These are phyloP conservation scores for Monodelphis domestica DNA, from an alignment of 2,797 vertebrate genomes.

Conservation along the genomic window DNA sequence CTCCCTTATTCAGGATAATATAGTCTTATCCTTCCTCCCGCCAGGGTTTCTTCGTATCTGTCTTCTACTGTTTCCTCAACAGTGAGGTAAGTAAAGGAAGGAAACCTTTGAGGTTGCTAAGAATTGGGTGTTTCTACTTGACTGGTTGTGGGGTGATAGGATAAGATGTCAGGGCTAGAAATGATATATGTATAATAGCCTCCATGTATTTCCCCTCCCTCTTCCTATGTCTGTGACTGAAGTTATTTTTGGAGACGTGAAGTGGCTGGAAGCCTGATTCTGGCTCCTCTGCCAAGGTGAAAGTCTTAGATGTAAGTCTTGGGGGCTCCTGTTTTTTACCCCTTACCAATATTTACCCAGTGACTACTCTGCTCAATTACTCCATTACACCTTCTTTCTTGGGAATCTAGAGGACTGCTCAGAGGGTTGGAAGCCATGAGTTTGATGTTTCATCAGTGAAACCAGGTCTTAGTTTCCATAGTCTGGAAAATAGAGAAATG, in stretches of 20 bases:
- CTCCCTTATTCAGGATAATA: conserved; percentile 26
- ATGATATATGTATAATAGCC: not conserved
- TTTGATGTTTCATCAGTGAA: not conserved
- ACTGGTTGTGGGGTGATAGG: not conserved
- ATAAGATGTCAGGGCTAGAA: not conserved
- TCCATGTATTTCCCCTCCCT: not conserved
- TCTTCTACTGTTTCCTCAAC: conserved; percentile 99
- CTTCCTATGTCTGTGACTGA: not conserved
- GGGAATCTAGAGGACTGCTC: not conserved
- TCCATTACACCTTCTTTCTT: not conserved
- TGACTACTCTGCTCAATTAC: not conserved
- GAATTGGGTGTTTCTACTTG: not conserved
- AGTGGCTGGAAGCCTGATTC: not conserved
- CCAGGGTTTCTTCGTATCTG: conserved; percentile 98
- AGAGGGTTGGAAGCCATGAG: not conserved
- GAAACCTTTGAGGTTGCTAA: not conserved
- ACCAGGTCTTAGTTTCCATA: not conserved
- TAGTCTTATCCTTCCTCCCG: conserved; percentile 29
- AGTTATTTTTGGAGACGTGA: not conserved
- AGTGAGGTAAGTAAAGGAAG: conserved; percentile 92
- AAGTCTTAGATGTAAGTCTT: not conserved
- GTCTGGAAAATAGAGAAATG: not conserved
- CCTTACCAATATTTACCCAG: not conserved
- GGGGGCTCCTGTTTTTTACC: not conserved
- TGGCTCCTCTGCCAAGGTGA: not conserved